Base-by-base conservation (phyloP, 2,888 invertebrate species). In the Idaea aversata region DNA sequence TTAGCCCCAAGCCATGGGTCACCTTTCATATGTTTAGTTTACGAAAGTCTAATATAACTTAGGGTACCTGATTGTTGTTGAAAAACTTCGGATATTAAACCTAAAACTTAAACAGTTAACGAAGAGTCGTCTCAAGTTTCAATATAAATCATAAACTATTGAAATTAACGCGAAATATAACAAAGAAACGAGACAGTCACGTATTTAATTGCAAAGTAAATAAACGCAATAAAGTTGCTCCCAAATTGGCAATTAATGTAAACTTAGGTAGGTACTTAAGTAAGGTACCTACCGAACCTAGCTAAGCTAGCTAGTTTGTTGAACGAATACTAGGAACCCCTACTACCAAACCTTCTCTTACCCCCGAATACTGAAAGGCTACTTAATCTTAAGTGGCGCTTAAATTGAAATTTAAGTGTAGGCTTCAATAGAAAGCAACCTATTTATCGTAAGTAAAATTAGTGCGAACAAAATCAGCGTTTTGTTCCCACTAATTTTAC, bases 171-270 rank as follows among this genome's bases (percentile, higher is more conserved):
- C 47, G 10, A 47, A 47, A 47, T 13, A 47, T 47, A 13, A 47
- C 47, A 47, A 47, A 47, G 47, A 63, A 62, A 65, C 25, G 59
- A 63, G 65, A 66, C 65, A 59, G 66, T 64, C 67, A 70, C 70
- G 70, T 70, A 38, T 70, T 67, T 70, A 67, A 70, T 70, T 70
- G 62, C 63, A 57, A 66, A 66, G 65, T 67, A 69, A 69, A 69
- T 65, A 69, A 64, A 69, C 62, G 64, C 67, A 61, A 65, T 70
- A 67, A 70, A 70, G 64, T 70, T 66, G 62, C 35, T 67, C 70
- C 63, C 67, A 67, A 67, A 67, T 66, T 65, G 67, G 62, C 66
- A 70, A 70, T 70, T 70, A 67, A 69, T 66, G 57, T 25, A 47
- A 47, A 47, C 47, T 47, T 47, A 7, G 47, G 47, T 47, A 36